A percentile compares a stretch with the other conserved stretches of the same genome.
phyloP scores from a whole-genome alignment of 2,113 vertebrate species.

The Pygoscelis antarcticus region DNA sequence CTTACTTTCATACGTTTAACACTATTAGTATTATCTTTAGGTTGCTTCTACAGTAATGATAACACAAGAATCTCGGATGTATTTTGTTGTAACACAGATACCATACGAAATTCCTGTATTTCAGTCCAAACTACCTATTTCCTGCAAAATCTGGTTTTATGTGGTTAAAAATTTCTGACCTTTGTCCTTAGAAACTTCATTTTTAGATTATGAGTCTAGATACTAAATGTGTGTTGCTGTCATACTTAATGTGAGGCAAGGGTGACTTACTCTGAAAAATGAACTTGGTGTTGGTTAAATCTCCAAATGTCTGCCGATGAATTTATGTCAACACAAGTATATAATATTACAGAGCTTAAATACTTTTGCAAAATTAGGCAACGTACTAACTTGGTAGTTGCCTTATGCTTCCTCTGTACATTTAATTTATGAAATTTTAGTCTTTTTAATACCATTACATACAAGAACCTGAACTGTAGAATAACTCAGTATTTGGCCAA shows the following conservation, averaged over 20 bases:
- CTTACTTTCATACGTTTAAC: neutral
- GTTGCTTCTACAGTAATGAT: neutral
- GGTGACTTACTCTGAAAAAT: neutral
- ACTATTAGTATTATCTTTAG: neutral
- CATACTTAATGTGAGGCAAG: neutral
- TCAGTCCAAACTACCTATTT: neutral
- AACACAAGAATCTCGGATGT: neutral
- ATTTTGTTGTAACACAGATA: neutral
- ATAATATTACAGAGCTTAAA: neutral
- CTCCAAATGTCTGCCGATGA: neutral
- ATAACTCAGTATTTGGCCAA: neutral
- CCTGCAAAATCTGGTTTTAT: neutral
- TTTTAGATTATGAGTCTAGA: neutral
- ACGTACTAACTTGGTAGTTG: neutral
- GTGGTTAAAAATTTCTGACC: neutral
- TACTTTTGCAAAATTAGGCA: neutral
- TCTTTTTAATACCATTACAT: neutral
- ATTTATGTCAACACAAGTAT: neutral
- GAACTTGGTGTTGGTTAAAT: neutral
- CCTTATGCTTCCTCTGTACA: neutral
- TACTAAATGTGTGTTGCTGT: neutral
- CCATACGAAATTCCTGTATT: neutral
- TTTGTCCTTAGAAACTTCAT: neutral
- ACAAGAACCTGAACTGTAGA: neutral
- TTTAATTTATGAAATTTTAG: neutral